Conservation (phyloP, 2,797 vertebrate genomes). For the Psittacula derbiana region DNA sequence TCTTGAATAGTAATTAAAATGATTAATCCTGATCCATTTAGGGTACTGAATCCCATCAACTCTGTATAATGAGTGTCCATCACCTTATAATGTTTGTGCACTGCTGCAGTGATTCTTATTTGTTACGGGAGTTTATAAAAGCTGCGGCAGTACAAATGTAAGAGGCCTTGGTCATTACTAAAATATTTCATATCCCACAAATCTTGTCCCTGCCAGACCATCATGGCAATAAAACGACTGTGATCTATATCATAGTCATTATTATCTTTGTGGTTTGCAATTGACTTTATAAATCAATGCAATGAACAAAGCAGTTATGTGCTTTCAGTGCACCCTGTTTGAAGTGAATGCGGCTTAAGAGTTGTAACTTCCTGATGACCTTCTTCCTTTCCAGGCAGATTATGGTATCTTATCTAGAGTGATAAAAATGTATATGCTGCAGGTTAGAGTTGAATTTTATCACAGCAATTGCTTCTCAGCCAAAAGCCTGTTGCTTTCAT, state of each 20-base stretch:
- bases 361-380: neutral
- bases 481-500: neutral
- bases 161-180: neutral
- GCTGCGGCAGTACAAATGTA: neutral
- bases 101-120: neutral
- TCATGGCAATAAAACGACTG: accelerated
- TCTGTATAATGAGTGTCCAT: neutral
- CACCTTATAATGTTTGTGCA: neutral
- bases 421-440: neutral
- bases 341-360: accelerated
- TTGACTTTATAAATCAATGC: neutral
- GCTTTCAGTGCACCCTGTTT: neutral
- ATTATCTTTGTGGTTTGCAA: neutral
- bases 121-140: neutral
- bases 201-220: neutral
- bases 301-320: neutral
- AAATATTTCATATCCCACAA: neutral
- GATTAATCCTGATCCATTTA: conserved; percentile 12
- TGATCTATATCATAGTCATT: accelerated
- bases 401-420: neutral
- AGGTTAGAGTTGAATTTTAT: neutral
- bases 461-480: neutral
- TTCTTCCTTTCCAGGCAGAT: neutral
- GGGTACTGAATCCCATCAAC: neutral
- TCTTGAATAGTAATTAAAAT: neutral